Evolutionary conservation across 2,888 invertebrate species (phyloP).

Genomic region (Lamellibrachia satsuma): DNA sequence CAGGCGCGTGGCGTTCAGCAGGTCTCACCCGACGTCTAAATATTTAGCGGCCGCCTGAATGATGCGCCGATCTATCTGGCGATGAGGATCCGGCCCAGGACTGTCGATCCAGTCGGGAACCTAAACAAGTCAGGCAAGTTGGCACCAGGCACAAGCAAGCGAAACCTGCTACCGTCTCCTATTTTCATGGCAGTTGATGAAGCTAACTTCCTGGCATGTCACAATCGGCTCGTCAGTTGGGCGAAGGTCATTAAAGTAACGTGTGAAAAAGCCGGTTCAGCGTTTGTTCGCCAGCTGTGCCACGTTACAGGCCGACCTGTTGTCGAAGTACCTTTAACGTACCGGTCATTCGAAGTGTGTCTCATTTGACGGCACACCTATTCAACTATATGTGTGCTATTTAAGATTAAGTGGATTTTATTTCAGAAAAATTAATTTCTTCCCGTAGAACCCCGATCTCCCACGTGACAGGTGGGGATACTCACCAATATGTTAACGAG

Average conservation of each 20-base stretch:
- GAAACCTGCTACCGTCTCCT: background rate
- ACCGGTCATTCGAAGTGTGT: no score
- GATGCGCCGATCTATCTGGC: background rate
- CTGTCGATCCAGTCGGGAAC: background rate
- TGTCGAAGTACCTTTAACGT: no score
- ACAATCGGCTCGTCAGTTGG: background rate
- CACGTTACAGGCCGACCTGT: no score
- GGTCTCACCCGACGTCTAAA: conserved; percentile 6
- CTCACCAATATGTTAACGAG: no score
- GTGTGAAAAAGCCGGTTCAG: background rate
- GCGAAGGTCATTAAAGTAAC: background rate
- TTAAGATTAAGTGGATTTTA: no score
- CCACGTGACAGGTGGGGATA: no score
- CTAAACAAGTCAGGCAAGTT: background rate
- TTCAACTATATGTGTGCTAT: no score
- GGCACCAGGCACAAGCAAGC: background rate
- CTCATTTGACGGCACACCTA: no score
- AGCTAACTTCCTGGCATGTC: background rate
- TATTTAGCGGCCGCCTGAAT: background rate
- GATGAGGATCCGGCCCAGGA: background rate
- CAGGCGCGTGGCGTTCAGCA: background rate
- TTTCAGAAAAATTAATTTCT: no score
- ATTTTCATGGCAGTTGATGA: background rate
- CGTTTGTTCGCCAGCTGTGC: background rate
- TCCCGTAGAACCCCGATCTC: no score